These are phyloP conservation scores for Phaenicophaeus curvirostris DNA, from an alignment of 2,797 vertebrate genomes.

Conservation along the genomic window DNA sequence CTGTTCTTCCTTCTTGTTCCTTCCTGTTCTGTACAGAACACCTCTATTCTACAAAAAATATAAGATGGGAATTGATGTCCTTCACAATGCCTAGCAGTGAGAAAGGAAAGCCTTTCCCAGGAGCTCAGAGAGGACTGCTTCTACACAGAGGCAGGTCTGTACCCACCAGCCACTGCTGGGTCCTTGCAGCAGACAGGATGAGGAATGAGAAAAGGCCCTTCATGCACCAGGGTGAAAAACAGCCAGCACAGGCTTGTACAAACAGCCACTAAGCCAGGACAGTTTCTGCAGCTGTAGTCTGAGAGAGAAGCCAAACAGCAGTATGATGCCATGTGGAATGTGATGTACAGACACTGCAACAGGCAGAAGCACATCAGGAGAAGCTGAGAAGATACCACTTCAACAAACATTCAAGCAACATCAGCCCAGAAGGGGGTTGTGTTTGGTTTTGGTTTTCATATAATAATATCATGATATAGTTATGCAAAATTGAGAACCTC, in stretches of 20 bases:
- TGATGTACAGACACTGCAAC: rapidly evolving
- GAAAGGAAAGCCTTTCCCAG: background rate
- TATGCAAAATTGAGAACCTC: background rate
- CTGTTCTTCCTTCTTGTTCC: background rate
- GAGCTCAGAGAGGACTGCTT: background rate
- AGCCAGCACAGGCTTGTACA: background rate
- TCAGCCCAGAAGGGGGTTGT: background rate
- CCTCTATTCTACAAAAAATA: background rate
- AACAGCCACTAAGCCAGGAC: background rate
- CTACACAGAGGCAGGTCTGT: background rate
- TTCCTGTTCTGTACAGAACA: background rate
- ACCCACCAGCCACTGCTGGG: background rate
- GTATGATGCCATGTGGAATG: rapidly evolving
- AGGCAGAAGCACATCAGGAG: background rate
- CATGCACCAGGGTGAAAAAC: rapidly evolving
- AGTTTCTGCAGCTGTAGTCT: rapidly evolving
- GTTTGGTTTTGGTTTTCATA: background rate
- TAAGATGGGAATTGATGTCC: rapidly evolving
- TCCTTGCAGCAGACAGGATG: background rate
- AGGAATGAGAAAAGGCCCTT: background rate
- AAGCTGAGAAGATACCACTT: background rate
- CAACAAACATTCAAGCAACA: background rate
- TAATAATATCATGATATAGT: background rate
- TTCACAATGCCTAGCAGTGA: background rate
- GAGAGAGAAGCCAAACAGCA: background rate